Conservation (phyloP, 2,888 invertebrate genomes). For the Trissonchulus sp. region DNA sequence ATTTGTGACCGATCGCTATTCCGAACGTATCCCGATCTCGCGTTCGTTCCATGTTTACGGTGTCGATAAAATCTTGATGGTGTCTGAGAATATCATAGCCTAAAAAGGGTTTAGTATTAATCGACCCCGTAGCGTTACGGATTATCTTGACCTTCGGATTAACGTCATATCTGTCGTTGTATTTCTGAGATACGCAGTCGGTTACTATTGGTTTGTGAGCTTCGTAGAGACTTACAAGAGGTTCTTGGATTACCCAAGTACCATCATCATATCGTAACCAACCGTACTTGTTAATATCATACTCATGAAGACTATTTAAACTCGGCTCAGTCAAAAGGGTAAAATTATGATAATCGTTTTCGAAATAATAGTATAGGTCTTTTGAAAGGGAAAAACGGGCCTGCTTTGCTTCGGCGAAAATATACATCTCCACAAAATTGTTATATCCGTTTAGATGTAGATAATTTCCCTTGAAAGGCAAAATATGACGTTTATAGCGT, state of each 20-base stretch:
- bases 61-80: neutral
- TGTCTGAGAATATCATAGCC: neutral
- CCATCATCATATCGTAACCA: slow-evolving; percentile 4
- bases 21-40: neutral
- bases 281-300: slow-evolving; percentile 4
- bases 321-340: neutral
- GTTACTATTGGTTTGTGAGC: slow-evolving; percentile 17
- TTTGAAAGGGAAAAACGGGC: slow-evolving; percentile 13
- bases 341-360: neutral
- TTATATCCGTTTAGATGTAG: slow-evolving; percentile 25
- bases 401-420: slow-evolving; percentile 24
- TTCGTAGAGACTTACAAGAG: neutral
- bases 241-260: slow-evolving; percentile 14
- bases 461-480: slow-evolving; percentile 25
- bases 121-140: neutral
- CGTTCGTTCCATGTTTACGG: neutral
- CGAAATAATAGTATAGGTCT: neutral
- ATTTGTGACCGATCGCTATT: neutral
- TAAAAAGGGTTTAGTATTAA: neutral
- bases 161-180: slow-evolving; percentile 14
- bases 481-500: slow-evolving; percentile 5
- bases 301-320: neutral
- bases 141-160: neutral
- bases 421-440: slow-evolving; percentile 17
- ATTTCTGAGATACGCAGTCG: neutral